A percentile compares a stretch with the other conserved stretches of the same genome.
Evolutionary conservation across 37 sponge, comb jelly and placozoan species (phyloP).

Genomic region (Chondrilla cf. caribensis): DNA sequence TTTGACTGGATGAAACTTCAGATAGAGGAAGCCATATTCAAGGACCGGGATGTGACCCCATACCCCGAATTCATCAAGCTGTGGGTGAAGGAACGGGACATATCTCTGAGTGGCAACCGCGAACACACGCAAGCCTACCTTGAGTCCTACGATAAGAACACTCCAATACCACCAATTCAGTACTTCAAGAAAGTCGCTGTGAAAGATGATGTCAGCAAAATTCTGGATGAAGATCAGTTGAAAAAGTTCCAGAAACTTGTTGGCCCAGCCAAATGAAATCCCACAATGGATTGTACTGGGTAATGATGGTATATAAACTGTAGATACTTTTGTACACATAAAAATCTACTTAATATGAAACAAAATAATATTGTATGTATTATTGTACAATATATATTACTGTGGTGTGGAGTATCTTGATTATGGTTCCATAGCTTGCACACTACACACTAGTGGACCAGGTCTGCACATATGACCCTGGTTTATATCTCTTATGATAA

Average conservation of each 20-base stretch:
- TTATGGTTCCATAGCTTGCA: no score
- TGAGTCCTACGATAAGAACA: conserved; percentile 45
- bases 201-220: conserved; percentile 59
- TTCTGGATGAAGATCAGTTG: conserved; percentile 49
- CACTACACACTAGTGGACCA: no score
- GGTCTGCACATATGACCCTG: no score
- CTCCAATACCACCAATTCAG: conserved; percentile 63
- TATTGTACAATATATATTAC: no score
- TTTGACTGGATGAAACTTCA: conserved; percentile 82
- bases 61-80: conserved; percentile 80
- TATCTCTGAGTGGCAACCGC: conserved; percentile 41
- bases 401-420: no score
- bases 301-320: not conserved
- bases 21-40: conserved; percentile 54
- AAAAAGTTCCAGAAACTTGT: conserved; percentile 24
- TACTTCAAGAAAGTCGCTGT: conserved; percentile 75
- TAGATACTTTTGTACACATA: not conserved
- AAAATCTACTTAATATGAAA: not conserved
- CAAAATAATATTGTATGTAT: no score
- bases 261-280: not conserved
- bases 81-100: conserved; percentile 10
- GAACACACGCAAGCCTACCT: conserved; percentile 72
- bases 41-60: conserved; percentile 67
- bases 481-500: no score
- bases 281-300: not conserved